Base-by-base conservation (phyloP, 1,140 invertebrate genomes). In the Orchesella cincta region DNA sequence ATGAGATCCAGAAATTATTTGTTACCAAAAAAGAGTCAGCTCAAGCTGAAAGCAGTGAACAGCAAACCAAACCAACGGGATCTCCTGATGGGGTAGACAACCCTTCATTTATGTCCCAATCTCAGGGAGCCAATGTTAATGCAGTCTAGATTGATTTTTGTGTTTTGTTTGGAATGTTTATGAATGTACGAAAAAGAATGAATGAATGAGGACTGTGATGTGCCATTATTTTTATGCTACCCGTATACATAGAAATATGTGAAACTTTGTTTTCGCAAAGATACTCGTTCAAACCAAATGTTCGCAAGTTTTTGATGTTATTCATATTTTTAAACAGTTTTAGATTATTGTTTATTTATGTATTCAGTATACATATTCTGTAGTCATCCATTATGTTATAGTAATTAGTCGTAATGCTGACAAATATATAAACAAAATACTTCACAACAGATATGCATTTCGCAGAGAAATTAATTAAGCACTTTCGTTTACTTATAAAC, bases 1-100 rank as follows among this genome's bases (percentile, higher is more conserved):
- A 92, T 75, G 90, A 93, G 79, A 90, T 93, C 36, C 88, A 89
- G n/a, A 67, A 67, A 67, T 33, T 67, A 1, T 67, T 67, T 33
- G 31, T 31, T 67, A 46, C 23, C 54, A 57, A 57, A 57, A 46
- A 46, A 14, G n/a, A 8, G 29, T 33, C 62, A 31, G 28, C 8
- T 12, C 8, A 12, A 20, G 8, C 20, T 12, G 39, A 46, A 20
- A 12, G 8, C 8, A 12, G 8, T 12, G 62, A 67, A 31, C 5
- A n/a, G 26, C 8, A 29, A 33, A 33, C 26, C 12, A 29, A 67
- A 67, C 29, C 2, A 5, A 3, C 3, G 2, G 14, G 8, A 8
- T 8, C 12, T 67, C 26, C 62, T 14, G 62, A 67, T 3, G 62
- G 62, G 5, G 70, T 73, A 31, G 70, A 73, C 26, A 73, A 73